Evolutionary conservation across 2,888 invertebrate species (phyloP), one percentile per base, ranked within the genome.

Genomic region (Ophion ellenae): DNA sequence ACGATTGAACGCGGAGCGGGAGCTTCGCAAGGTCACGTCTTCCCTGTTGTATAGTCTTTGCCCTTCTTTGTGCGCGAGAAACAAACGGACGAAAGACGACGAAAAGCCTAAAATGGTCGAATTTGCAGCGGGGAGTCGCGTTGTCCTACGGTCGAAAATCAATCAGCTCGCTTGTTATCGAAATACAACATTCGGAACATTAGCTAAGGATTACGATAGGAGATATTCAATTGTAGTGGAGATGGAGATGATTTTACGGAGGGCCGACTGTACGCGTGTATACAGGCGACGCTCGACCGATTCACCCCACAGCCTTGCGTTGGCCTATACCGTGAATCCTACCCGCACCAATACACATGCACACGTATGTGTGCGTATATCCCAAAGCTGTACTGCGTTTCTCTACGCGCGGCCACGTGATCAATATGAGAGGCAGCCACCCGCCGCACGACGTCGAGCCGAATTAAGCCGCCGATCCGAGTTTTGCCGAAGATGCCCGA

Each of bases 381-480:
- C 61, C 66, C 80, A 63, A 81, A 76, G 70, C 78, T 76, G 81
- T 14, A 66, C 47, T 77, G 73, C 73, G 79, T 79, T 79, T 71
- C 63, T 76, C 66, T 77, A 14, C 71, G 82, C 90, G 89, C 89
- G 90, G 90, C 92, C 91, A 91, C 93, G 91, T 93, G 93, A 93
- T 93, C 93, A 91, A 93, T 93, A 93, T 92, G 91, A 93, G 91
- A 84, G 71, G 53, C 81, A 84, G 84, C 84, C 77, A 84, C 77
- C 81, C 90, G 84, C 93, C 93, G 93, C 70, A 57, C 83, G 66
- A 53, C 70, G 67, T 67, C 73, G 70, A 70, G 53, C 74, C 73
- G 67, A 74, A 63, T 63, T 32, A 57, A 67, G 69, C 73, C 69
- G 67, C 83, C 47, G 79, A 75, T 63, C 80, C 83, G 81, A 86